Base-by-base conservation (phyloP, 2,113 vertebrate genomes). In the Cyanistes caeruleus region DNA sequence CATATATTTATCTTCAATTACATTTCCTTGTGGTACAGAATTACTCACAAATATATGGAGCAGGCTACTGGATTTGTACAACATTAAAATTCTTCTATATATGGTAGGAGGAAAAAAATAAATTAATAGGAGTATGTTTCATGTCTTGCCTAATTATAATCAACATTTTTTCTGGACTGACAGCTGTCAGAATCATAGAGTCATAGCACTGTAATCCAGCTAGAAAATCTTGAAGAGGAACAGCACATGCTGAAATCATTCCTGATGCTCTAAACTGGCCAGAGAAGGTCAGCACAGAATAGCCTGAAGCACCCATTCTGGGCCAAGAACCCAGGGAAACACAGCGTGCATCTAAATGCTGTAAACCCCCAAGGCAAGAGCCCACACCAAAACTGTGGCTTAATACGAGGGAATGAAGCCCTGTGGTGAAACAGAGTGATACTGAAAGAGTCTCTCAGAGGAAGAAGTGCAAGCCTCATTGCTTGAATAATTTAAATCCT, bases 401-500 rank as follows among this genome's bases (percentile, higher is more conserved):
- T 73, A 78, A 65, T 65, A 82, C 8, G 22, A 79, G 58, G 65
- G 80, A 91, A 68, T 33, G 46, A 95, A 96, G 87, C 58, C 48
- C 83, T 89, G 77, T 73, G 76, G 80, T 85, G 84, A 96, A 80
- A 95, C 58, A 81, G 70, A 55, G 24, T 91, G 84, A 90, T 63
- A 64, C 11, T 65, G 65, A 85, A 90, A 90, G 69, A 95, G 55
- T 64, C 63, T 93, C 90, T 94, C 76, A 65, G 78, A 94, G 88
- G 84, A 94, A 92, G 68, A 84, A 84, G 68, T 73, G 49, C 83
- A 82, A 95, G 53, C 63, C 49, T 89, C 89, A 64, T 83, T 92
- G 75, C 78, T 89, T 95, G 83, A 96, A 94, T 96, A 96, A 97
- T 93, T 96, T 87, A 97, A 93, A 95, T 93, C 79, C 72, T 94